Conservation (phyloP, 2,797 vertebrate species). For the Alosa sapidissima region DNA sequence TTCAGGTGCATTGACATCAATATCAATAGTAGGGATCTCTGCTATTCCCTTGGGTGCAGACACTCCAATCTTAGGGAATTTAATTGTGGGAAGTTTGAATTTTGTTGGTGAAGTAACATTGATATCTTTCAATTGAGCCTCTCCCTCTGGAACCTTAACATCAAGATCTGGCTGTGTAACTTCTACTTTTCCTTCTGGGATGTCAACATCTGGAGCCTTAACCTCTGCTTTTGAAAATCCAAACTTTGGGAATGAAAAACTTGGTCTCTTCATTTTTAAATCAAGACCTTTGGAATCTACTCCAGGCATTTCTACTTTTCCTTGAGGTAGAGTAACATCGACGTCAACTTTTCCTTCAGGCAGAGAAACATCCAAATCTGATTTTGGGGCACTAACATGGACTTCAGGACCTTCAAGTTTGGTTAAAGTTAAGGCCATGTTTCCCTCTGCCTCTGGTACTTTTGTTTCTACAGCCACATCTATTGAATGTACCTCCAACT, state of each 20-base stretch:
- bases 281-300: constrained; percentile 42
- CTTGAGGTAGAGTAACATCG: neutral
- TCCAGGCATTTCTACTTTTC: constrained; percentile 17
- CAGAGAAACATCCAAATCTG: constrained; percentile 27
- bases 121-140: constrained; percentile 35
- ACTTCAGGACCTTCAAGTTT: neutral
- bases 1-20: constrained; percentile 31
- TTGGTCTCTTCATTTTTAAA: constrained; percentile 49
- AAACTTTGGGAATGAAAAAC: constrained; percentile 62
- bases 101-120: constrained; percentile 17
- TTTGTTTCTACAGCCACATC: constrained; percentile 32
- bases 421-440: constrained; percentile 50
- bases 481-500: neutral
- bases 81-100: constrained; percentile 9
- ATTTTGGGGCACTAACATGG: neutral
- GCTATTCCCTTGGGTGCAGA: neutral
- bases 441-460: constrained; percentile 35
- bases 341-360: constrained; percentile 46
- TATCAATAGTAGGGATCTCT: neutral
- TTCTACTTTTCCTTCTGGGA: constrained; percentile 34
- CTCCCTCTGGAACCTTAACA: constrained; percentile 38
- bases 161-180: constrained; percentile 36
- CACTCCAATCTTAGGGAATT: constrained; percentile 25
- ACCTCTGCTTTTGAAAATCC: constrained; percentile 55
- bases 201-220: constrained; percentile 45